Evolutionary conservation across 2,797 vertebrate genomes (phyloP).

Genomic region (Champsocephalus gunnari): DNA sequence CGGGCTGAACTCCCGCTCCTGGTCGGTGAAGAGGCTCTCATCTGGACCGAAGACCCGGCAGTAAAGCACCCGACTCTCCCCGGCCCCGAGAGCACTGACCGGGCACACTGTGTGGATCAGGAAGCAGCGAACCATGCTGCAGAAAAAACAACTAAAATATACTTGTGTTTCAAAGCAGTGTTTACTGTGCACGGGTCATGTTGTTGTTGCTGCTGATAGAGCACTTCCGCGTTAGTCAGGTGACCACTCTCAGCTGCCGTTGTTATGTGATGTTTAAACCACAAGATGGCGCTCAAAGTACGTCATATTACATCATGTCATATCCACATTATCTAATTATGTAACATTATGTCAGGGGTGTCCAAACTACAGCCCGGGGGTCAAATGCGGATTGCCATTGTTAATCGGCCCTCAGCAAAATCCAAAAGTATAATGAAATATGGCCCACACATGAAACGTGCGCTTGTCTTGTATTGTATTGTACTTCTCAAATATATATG

Average conservation of each 20-base stretch:
- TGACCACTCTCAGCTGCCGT: constrained; percentile 55
- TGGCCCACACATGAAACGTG: too few relatives aligned
- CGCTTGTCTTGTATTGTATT: too few relatives aligned
- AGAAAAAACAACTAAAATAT: accelerated
- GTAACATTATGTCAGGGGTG: too few relatives aligned
- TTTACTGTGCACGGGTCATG: accelerated
- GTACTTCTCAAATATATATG: too few relatives aligned
- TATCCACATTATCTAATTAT: background rate
- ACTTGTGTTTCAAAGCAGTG: accelerated
- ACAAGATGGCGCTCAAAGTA: constrained; percentile 58
- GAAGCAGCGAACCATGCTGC: constrained; percentile 88
- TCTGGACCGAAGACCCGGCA: constrained; percentile 85
- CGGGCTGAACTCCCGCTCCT: constrained; percentile 38
- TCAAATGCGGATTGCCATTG: too few relatives aligned
- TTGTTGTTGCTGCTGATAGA: background rate
- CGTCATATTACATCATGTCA: too few relatives aligned
- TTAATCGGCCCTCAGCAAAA: too few relatives aligned
- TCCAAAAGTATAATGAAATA: too few relatives aligned
- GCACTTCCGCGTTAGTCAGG: constrained; percentile 80
- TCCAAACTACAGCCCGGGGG: too few relatives aligned
- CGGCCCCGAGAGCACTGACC: constrained; percentile 65
- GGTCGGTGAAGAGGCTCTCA: constrained; percentile 34
- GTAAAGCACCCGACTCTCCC: constrained; percentile 87
- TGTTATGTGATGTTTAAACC: constrained; percentile 2
- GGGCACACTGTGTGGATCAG: constrained; percentile 88